Evolutionary conservation across 53 echinoderm and acorn worm species (phyloP).

Genomic region (Paracentrotus lividus): DNA sequence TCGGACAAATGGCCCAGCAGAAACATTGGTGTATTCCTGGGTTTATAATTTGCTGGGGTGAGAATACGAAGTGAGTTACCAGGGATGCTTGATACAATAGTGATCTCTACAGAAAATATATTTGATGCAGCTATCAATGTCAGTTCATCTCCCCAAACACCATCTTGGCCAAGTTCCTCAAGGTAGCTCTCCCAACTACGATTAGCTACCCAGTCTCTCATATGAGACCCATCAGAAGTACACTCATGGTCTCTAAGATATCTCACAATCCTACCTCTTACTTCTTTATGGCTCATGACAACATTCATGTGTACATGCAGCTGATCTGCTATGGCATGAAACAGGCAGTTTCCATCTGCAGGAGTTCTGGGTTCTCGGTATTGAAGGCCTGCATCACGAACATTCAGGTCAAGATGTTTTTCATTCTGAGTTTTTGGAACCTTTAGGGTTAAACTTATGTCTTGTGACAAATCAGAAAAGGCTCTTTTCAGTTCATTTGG

Average conservation of each 20-base stretch:
- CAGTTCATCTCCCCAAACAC: slow-evolving; percentile 26
- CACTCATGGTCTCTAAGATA: not conserved
- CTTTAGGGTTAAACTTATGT: not conserved
- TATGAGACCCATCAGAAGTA: not conserved
- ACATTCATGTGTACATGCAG: not conserved
- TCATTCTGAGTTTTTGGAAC: not conserved
- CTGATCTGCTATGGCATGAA: slow-evolving; percentile 33
- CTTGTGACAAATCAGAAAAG: not conserved
- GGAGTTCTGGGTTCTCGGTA: slow-evolving; percentile 48
- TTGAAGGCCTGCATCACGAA: not conserved
- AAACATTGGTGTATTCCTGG: not conserved
- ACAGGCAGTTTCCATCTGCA: slow-evolving; percentile 36
- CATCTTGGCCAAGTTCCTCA: not conserved
- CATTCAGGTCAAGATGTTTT: not conserved
- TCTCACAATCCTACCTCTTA: not conserved
- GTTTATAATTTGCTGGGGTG: not conserved
- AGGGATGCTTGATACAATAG: slow-evolving; percentile 15
- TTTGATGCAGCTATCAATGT: not conserved
- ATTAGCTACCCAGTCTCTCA: not conserved
- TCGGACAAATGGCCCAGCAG: not conserved
- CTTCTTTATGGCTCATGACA: not conserved
- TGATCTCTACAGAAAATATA: not conserved
- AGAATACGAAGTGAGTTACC: not conserved
- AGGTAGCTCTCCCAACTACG: not conserved
- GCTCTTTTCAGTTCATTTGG: not conserved